A percentile compares a stretch with the other conserved stretches of the same genome.
phyloP scores from a whole-genome alignment of 2,888 invertebrate species.

The Heliconius cydno region DNA sequence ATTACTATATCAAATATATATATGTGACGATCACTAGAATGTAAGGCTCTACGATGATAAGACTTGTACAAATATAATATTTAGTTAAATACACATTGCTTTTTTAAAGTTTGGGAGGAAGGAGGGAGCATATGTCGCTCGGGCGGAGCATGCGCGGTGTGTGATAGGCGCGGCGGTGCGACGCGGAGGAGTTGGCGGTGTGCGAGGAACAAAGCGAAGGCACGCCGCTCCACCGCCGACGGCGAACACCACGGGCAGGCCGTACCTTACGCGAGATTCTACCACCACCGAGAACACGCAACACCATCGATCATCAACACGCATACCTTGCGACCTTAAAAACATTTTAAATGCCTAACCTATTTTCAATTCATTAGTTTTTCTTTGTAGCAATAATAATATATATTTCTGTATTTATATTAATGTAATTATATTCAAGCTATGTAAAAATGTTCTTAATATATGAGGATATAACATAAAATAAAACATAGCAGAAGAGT shows the following conservation, averaged over 20 bases:
- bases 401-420: background rate
- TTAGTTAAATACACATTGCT: slow-evolving; percentile 65
- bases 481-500: background rate
- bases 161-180: slow-evolving; percentile 71
- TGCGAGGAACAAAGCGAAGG: slow-evolving; percentile 67
- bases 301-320: slow-evolving; percentile 74
- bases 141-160: slow-evolving; percentile 73
- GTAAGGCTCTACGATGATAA: slow-evolving; percentile 58
- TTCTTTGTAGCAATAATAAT: background rate
- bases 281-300: slow-evolving; percentile 65
- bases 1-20: slow-evolving; percentile 50
- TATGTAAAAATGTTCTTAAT: background rate
- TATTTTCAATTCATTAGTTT: slow-evolving; percentile 63
- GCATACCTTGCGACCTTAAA: slow-evolving; percentile 58
- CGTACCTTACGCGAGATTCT: slow-evolving; percentile 60
- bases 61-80: slow-evolving; percentile 59
- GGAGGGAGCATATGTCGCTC: slow-evolving; percentile 62
- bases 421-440: background rate
- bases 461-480: background rate
- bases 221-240: slow-evolving; percentile 60
- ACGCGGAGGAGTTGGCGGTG: slow-evolving; percentile 61
- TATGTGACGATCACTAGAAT: slow-evolving; percentile 55
- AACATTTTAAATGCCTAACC: slow-evolving; percentile 62
- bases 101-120: slow-evolving; percentile 72
- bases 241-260: slow-evolving; percentile 57